Conservation (phyloP, 2,797 vertebrate genomes). For the Arrhamphus sclerolepis region DNA sequence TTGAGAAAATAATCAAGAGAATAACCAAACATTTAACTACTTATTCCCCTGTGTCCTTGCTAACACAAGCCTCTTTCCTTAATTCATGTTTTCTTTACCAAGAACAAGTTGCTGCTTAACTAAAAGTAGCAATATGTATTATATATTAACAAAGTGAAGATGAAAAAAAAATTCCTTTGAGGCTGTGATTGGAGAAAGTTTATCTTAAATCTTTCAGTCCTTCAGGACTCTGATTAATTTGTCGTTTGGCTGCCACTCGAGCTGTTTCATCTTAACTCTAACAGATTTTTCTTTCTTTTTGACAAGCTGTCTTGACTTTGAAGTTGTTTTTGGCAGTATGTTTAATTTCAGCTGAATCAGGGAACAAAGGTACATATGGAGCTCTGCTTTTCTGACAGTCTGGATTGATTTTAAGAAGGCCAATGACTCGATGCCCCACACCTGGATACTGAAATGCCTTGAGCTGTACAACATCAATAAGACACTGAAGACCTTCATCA, state of each 20-base stretch:
- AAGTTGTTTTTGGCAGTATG: slow-evolving; percentile 23
- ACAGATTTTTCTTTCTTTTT: slow-evolving; percentile 44
- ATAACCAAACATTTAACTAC: too few species aligned
- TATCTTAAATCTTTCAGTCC: slow-evolving; percentile 73
- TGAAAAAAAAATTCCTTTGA: slow-evolving; percentile 46
- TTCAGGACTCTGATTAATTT: slow-evolving; percentile 71
- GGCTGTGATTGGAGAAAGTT: slow-evolving; percentile 54
- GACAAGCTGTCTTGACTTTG: slow-evolving; percentile 43
- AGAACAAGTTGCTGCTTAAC: slow-evolving; percentile 48
- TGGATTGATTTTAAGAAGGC: too few species aligned
- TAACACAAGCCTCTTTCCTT: too few species aligned
- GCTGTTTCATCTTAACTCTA: slow-evolving; percentile 57
- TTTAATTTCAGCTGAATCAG: slow-evolving; percentile 41
- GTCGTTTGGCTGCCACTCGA: slow-evolving; percentile 65
- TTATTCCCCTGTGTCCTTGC: too few species aligned
- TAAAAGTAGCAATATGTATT: slow-evolving; percentile 57
- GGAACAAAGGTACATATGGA: too few species aligned
- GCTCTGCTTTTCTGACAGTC: too few species aligned
- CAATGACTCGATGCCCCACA: too few species aligned
- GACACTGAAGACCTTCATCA: too few species aligned
- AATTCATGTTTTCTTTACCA: too few species aligned
- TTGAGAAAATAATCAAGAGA: too few species aligned
- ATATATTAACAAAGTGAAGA: slow-evolving; percentile 23
- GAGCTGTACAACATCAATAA: too few species aligned
- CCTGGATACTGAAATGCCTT: too few species aligned